Evolutionary conservation across 1,140 invertebrate species (phyloP).

Genomic region (Onthophagus taurus): DNA sequence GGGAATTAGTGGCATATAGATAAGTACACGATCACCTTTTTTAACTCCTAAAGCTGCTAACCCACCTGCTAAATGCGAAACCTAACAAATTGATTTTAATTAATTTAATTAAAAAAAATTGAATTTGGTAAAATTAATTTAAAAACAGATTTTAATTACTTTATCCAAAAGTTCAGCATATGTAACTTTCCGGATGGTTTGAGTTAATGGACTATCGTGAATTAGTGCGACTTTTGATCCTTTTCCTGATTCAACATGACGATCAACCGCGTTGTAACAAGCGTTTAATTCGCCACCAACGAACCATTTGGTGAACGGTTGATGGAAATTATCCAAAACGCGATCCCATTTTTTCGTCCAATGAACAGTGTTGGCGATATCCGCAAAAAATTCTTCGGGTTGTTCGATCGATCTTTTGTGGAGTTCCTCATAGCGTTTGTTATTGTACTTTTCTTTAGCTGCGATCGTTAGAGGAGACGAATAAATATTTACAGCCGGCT

Average conservation of each 20-base stretch:
- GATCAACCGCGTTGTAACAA: slow-evolving; percentile 86
- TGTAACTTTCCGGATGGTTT: slow-evolving; percentile 62
- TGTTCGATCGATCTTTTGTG: slow-evolving; percentile 60
- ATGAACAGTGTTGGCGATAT: slow-evolving; percentile 58
- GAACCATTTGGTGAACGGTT: slow-evolving; percentile 89
- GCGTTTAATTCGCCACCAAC: slow-evolving; percentile 84
- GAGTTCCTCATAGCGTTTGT: slow-evolving; percentile 50
- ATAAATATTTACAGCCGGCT: no score
- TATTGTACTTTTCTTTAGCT: not conserved
- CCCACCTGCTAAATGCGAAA: slow-evolving; percentile 66
- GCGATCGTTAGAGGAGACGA: no score
- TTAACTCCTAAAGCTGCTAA: slow-evolving; percentile 61
- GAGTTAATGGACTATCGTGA: slow-evolving; percentile 81
- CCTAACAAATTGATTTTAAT: slow-evolving; percentile 38
- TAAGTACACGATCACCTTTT: slow-evolving; percentile 69
- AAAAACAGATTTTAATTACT: slow-evolving; percentile 42
- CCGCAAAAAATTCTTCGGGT: slow-evolving; percentile 80
- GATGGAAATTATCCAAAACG: slow-evolving; percentile 73
- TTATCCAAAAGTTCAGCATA: slow-evolving; percentile 72
- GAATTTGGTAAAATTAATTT: not conserved
- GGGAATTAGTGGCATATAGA: slow-evolving; percentile 88
- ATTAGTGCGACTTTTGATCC: slow-evolving; percentile 75
- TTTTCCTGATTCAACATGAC: slow-evolving; percentile 71
- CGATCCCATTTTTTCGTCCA: slow-evolving; percentile 79
- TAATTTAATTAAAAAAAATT: slow-evolving; percentile 6